A percentile compares a stretch with the other conserved stretches of the same genome.
phyloP scores from a whole-genome alignment of 1,140 invertebrate genomes.

The Tribolium castaneum region DNA sequence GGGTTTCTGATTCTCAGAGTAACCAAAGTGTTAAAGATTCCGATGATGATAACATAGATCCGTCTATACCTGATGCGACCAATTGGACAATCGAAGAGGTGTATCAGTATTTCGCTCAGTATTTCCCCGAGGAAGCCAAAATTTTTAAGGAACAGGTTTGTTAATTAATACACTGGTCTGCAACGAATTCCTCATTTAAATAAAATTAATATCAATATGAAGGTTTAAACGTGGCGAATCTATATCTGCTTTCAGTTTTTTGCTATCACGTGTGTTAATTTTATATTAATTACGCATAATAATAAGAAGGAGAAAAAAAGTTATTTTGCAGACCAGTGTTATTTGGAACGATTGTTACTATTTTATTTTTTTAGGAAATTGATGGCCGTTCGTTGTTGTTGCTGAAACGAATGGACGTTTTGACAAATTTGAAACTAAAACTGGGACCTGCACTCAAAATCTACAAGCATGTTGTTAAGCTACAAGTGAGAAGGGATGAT shows the following conservation, averaged over 20 bases:
- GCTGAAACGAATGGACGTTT: conserved; percentile 82
- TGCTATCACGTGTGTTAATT: too few relatives aligned
- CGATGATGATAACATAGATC: conserved; percentile 68
- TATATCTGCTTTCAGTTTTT: too few relatives aligned
- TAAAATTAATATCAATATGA: too few relatives aligned
- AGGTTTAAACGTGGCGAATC: too few relatives aligned
- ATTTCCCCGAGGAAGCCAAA: conserved; percentile 80
- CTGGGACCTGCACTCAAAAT: conserved; percentile 89
- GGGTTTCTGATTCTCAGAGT: conserved; percentile 57
- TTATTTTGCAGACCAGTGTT: too few relatives aligned
- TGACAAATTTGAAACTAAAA: conserved; percentile 80
- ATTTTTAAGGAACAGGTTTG: conserved; percentile 83
- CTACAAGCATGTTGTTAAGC: conserved; percentile 80
- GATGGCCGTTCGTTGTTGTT: conserved; percentile 86
- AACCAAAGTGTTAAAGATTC: conserved; percentile 57
- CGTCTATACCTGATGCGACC: conserved; percentile 80
- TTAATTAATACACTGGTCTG: too few relatives aligned
- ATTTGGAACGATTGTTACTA: too few relatives aligned
- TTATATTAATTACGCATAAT: too few relatives aligned
- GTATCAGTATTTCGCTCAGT: conserved; percentile 79
- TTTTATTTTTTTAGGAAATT: conserved; percentile 88
- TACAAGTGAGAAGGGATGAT: conserved; percentile 76
- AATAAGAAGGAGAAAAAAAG: too few relatives aligned
- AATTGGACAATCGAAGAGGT: conserved; percentile 86
- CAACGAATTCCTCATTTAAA: too few relatives aligned